Conservation (phyloP, 2,797 vertebrate species). For the Coccyzus lansbergi region DNA sequence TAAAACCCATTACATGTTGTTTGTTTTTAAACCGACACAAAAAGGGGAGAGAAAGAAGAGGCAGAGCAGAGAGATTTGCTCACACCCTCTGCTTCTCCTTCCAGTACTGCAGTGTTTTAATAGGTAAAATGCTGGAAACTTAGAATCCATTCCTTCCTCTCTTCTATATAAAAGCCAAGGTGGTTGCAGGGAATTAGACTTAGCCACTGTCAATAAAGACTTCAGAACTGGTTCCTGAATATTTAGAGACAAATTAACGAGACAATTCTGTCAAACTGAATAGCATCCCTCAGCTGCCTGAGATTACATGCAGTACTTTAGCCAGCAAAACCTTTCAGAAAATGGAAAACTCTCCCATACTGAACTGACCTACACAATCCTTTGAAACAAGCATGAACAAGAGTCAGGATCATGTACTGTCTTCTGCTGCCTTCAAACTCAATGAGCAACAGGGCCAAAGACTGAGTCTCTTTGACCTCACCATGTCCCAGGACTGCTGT, state of each 20-base stretch:
- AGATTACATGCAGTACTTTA: not conserved
- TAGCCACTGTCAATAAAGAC: not conserved
- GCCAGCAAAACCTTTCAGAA: not conserved
- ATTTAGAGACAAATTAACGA: not conserved
- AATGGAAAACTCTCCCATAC: not conserved
- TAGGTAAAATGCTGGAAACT: not conserved
- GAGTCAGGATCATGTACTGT: not conserved
- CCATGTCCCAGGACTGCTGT: not conserved
- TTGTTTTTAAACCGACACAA: conserved; percentile 1
- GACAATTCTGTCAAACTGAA: not conserved
- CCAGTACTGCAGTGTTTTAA: not conserved
- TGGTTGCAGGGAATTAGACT: not conserved
- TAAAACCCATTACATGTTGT: conserved; percentile 6
- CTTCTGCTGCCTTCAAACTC: not conserved
- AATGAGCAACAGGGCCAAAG: not conserved
- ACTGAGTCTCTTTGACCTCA: not conserved
- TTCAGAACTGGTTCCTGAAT: not conserved
- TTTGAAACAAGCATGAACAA: not conserved
- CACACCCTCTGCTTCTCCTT: not conserved
- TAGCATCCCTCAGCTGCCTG: not conserved
- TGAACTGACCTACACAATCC: rapidly evolving
- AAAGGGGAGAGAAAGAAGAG: not conserved
- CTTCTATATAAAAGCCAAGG: not conserved
- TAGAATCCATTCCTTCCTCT: not conserved
- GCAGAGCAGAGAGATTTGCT: not conserved